Base-by-base conservation (phyloP, 2,113 vertebrate genomes). In the Rhineura floridana region DNA sequence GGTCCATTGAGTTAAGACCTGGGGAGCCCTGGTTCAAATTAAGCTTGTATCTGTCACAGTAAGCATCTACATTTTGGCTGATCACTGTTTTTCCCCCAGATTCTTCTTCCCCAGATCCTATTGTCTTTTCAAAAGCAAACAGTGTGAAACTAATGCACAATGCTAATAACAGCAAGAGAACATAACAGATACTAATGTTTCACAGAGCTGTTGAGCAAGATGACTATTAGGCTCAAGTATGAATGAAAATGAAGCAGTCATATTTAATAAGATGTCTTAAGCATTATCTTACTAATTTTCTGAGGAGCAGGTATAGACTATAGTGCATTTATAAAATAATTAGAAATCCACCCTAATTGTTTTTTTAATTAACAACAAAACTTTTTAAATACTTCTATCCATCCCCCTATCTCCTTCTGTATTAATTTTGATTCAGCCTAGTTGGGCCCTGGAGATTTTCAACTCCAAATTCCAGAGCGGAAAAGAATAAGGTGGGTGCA, bases 331-430 rank as follows among this genome's bases (percentile, higher is more conserved):
- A 92, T 73, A 95, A 96, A 96, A 91, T 95, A 96, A 96, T 96
- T 96, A 96, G 93, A 95, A 96, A 93, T 93, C 85, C 82, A 91
- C 81, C 36, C 82, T 95, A 95, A 96, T 95, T 94, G 88, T 67
- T 96, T 96, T 96, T 95, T 96, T 95, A 96, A 96, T 96, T 97
- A 96, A 96, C 88, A 95, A 94, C 91, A 96, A 96, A 95, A 92
- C 91, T 93, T 92, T 52, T 83, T 93, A 91, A 91, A 90, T 28
- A 59, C 88, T 80, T 69, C 50, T 93, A 91, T 77, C 87, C 83
- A 15, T 92, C 94, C 90, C 85, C 86, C 89, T 86, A 90, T 94
- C 91, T 94, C 75, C 88, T 93, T 93, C 87, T 94, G 89, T 83
- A 94, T 93, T 96, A 95, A 96, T 95, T 97, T 93, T 93, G 52